Conservation (phyloP, 2,797 vertebrate genomes). For the Dendrocincla tyrannina region DNA sequence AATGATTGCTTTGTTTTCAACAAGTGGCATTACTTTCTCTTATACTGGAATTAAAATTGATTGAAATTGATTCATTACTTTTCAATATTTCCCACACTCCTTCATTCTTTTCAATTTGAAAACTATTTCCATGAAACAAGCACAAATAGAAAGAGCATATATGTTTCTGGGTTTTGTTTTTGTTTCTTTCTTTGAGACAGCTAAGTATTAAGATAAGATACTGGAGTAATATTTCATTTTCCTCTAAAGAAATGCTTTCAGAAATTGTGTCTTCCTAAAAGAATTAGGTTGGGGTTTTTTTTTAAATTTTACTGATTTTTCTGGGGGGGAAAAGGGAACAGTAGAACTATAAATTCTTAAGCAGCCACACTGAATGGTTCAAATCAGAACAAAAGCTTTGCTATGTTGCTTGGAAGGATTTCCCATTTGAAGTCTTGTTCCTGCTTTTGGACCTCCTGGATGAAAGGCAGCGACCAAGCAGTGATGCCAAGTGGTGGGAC, state of each 20-base stretch:
- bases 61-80: slow-evolving; percentile 57
- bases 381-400: neutral
- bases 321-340: neutral
- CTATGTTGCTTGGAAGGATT: neutral
- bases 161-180: neutral
- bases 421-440: neutral
- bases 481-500: neutral
- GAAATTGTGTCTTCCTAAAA: neutral
- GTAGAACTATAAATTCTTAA: neutral
- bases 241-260: neutral
- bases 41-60: slow-evolving; percentile 63
- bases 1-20: slow-evolving; percentile 64
- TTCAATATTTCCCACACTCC: slow-evolving; percentile 37
- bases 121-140: slow-evolving; percentile 21
- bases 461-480: neutral
- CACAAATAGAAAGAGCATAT: neutral
- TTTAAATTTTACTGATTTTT: neutral
- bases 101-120: slow-evolving; percentile 38
- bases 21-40: slow-evolving; percentile 63
- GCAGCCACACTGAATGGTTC: neutral
- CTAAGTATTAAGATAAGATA: neutral
- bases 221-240: neutral
- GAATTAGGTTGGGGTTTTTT: neutral
- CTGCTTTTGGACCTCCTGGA: neutral
- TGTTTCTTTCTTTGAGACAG: neutral